Base-by-base conservation (phyloP, 2,888 invertebrate species). In the Brachyopa scutellaris region DNA sequence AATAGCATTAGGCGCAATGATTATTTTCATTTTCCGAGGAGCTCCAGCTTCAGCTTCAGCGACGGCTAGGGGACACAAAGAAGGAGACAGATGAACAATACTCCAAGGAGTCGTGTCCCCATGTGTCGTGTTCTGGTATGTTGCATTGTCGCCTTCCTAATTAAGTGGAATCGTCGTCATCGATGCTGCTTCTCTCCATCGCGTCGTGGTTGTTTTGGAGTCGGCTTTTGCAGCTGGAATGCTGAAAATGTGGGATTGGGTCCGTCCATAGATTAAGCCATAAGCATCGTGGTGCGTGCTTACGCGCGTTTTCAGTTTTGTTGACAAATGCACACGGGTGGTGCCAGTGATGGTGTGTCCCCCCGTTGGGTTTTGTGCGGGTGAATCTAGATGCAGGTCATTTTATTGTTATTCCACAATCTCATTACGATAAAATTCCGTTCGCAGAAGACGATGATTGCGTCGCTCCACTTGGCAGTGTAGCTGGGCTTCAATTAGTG, bases 141-240 rank as follows among this genome's bases (percentile, higher is more conserved):
- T 85, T 85, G 85, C 85, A 85, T 85, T 85, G 85, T 85, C 85
- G 85, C 85, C 85, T 85, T 84, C 84, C 84, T 85, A 85, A 85
- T 85, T 85, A 85, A 85, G 85, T 84, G 85, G 77, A 85, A 73
- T 85, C 84, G 77, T 78, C 84, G 72, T 84, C 79, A 42, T 79
- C 77, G 59, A 70, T 23, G 40, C n/a, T n/a, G n/a, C n/a, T n/a
- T n/a, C n/a, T n/a, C n/a, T n/a, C n/a, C n/a, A 38, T 23, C 31
- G 61, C 38, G 55, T 67, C 33, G 31, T 64, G 29, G 59, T 53
- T 23, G 64, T 21, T 1, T 17, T 23, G 11, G 26, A 13, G 13
- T 40, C 17, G 11, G 31, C 51, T 29, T 29, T n/a, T 29, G 23
- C 13, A n/a, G n/a, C 23, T 67, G 80, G 80, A 82, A 82, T 82